Evolutionary conservation across 1,140 invertebrate genomes (phyloP).

Genomic region (Caenorhabditis brenneri): DNA sequence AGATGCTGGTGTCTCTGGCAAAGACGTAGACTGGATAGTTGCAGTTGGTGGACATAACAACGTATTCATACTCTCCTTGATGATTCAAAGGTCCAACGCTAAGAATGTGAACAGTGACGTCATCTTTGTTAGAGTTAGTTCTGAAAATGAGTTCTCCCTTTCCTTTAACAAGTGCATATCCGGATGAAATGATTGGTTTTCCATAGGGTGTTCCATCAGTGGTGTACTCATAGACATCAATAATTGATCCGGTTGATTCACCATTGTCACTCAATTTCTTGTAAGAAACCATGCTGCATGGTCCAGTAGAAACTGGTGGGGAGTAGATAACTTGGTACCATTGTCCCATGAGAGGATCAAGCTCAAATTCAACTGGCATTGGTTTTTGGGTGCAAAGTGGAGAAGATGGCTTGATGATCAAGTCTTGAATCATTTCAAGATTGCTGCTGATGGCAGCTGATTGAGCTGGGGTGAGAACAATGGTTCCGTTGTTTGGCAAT

Average conservation of each 20-base stretch:
- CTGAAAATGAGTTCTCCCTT: slow-evolving; percentile 69
- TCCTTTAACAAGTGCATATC: slow-evolving; percentile 69
- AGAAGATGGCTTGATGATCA: slow-evolving; percentile 68
- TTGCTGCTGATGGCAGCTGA: slow-evolving; percentile 70
- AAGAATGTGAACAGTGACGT: slow-evolving; percentile 63
- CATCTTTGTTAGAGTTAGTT: slow-evolving; percentile 70
- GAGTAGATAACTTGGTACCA: slow-evolving; percentile 70
- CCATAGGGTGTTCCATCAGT: slow-evolving; percentile 70
- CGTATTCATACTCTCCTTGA: slow-evolving; percentile 58
- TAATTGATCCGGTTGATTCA: slow-evolving; percentile 64
- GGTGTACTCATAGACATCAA: slow-evolving; percentile 70
- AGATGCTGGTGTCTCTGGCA: slow-evolving; percentile 58
- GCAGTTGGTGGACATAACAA: slow-evolving; percentile 59
- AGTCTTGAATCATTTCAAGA: slow-evolving; percentile 69
- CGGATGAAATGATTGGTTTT: slow-evolving; percentile 70
- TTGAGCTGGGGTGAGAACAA: slow-evolving; percentile 68
- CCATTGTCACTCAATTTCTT: slow-evolving; percentile 69
- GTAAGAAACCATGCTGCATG: slow-evolving; percentile 69
- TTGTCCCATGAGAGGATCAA: slow-evolving; percentile 70
- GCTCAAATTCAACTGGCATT: slow-evolving; percentile 65
- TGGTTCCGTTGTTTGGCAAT: slow-evolving; percentile 33
- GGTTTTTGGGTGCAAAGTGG: slow-evolving; percentile 70
- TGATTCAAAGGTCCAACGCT: slow-evolving; percentile 59
- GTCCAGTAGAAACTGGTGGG: slow-evolving; percentile 66
- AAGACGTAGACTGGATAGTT: slow-evolving; percentile 62